Percentiles rank a stretch among this genome's conserved stretches.
Evolutionary conservation across 2,797 vertebrate species (phyloP).

Genomic region (Champsocephalus gunnari): DNA sequence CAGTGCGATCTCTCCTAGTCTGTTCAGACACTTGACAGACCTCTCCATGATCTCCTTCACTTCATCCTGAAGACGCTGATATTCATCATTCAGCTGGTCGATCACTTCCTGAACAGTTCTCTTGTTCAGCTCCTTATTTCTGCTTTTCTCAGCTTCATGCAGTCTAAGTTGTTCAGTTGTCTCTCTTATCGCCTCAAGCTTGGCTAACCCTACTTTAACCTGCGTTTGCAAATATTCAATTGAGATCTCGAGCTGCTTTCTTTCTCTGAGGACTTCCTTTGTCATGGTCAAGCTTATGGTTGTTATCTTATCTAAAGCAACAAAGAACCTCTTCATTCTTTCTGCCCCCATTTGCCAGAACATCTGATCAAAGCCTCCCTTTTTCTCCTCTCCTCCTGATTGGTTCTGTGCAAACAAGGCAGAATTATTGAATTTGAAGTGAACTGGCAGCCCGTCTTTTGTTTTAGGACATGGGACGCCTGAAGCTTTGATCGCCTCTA

Average conservation of each 20-base stretch:
- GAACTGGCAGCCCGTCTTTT: background rate
- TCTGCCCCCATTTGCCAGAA: too few relatives aligned
- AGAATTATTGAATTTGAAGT: constrained; percentile 74
- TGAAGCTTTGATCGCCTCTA: constrained; percentile 25
- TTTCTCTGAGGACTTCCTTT: constrained; percentile 32
- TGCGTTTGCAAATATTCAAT: constrained; percentile 26
- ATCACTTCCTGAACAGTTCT: too few relatives aligned
- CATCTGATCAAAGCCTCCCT: too few relatives aligned
- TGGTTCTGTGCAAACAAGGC: constrained; percentile 46
- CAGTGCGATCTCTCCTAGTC: too few relatives aligned
- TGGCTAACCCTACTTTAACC: constrained; percentile 33
- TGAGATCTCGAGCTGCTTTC: background rate
- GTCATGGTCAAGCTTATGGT: constrained; percentile 37
- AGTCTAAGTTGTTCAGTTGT: too few relatives aligned
- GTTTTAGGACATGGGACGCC: constrained; percentile 54
- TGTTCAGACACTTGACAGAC: too few relatives aligned
- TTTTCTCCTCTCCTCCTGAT: too few relatives aligned
- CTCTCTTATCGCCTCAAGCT: background rate
- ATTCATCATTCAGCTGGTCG: too few relatives aligned
- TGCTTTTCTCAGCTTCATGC: too few relatives aligned
- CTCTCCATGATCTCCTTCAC: too few relatives aligned
- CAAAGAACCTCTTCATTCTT: constrained; percentile 45
- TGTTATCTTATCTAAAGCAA: background rate
- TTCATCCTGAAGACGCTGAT: too few relatives aligned
- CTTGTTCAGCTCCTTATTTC: too few relatives aligned